Evolutionary conservation across 1,140 invertebrate species (phyloP).

Genomic region (Galleria mellonella): DNA sequence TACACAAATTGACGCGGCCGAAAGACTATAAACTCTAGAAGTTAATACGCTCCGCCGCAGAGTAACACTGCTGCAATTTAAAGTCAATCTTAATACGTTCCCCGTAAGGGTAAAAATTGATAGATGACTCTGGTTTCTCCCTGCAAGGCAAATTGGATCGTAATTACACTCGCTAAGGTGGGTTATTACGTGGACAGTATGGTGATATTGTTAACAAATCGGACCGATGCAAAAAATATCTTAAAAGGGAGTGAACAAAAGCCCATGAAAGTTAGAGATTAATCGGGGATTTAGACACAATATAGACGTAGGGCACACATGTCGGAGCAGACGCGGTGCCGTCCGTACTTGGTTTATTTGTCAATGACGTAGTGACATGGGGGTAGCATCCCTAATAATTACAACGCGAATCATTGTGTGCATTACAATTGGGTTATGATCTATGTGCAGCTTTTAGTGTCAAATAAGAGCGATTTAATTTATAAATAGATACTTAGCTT

Average conservation of each 20-base stretch:
- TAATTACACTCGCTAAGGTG: background rate
- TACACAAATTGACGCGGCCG: constrained; percentile 68
- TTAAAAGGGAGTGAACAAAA: constrained; percentile 65
- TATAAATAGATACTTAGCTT: no score
- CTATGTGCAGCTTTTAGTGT: no score
- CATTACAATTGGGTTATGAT: no score
- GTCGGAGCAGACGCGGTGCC: constrained; percentile 31
- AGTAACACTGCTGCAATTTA: background rate
- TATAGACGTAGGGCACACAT: constrained; percentile 54
- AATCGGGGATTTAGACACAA: constrained; percentile 69
- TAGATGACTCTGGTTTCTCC: no score
- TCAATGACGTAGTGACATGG: constrained; percentile 22
- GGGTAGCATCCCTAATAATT: background rate
- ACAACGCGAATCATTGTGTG: background rate
- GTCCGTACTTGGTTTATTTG: constrained; percentile 33
- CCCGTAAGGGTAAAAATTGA: background rate
- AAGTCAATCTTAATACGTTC: background rate
- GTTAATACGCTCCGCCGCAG: constrained; percentile 39
- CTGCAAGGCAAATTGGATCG: no score
- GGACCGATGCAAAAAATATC: constrained; percentile 33
- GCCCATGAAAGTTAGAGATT: constrained; percentile 69
- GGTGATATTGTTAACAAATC: constrained; percentile 27
- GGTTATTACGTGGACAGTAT: background rate
- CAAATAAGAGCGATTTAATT: no score
- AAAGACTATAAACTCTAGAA: constrained; percentile 66